Percentiles rank a stretch among this genome's conserved stretches.
These are phyloP conservation scores for Sycobia sp. DNA, from an alignment of 1,140 invertebrate genomes.

Conservation along the genomic window DNA sequence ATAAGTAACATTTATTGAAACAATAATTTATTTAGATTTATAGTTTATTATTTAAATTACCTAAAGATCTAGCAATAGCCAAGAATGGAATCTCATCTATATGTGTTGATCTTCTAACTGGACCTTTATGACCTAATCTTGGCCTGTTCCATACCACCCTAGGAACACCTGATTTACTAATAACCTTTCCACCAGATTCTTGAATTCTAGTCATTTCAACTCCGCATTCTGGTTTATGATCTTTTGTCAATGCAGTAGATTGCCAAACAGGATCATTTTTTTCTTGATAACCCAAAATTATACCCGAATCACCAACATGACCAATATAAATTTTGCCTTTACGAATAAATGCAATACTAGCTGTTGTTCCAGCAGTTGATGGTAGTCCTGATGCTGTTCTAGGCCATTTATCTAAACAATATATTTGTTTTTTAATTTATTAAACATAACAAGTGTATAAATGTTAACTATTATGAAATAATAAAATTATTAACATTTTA, in stretches of 20 bases:
- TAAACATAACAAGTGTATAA: too few relatives aligned
- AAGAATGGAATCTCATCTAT: constrained; percentile 97
- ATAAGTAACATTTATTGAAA: not conserved
- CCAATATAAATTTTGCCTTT: constrained; percentile 95
- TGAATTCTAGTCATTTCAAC: constrained; percentile 86
- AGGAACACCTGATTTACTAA: constrained; percentile 89
- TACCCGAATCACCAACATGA: constrained; percentile 96
- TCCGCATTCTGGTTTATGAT: constrained; percentile 95
- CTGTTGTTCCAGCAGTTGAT: constrained; percentile 95
- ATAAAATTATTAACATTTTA: not conserved
- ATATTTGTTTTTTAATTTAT: too few relatives aligned
- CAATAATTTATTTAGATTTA: not conserved
- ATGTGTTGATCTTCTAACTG: constrained; percentile 79
- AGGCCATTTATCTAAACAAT: constrained; percentile 84
- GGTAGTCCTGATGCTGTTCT: constrained; percentile 89
- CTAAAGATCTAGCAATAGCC: constrained; percentile 91
- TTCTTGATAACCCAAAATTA: constrained; percentile 85
- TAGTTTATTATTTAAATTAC: constrained; percentile 59
- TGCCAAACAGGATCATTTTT: constrained; percentile 74
- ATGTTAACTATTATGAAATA: too few relatives aligned
- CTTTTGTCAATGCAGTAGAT: constrained; percentile 79
- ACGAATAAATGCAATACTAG: constrained; percentile 92
- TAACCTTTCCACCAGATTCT: constrained; percentile 85
- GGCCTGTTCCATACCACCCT: constrained; percentile 97
- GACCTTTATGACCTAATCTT: constrained; percentile 77